Evolutionary conservation across 1,140 invertebrate species (phyloP).

Genomic region (Teleopsis dalmanni): DNA sequence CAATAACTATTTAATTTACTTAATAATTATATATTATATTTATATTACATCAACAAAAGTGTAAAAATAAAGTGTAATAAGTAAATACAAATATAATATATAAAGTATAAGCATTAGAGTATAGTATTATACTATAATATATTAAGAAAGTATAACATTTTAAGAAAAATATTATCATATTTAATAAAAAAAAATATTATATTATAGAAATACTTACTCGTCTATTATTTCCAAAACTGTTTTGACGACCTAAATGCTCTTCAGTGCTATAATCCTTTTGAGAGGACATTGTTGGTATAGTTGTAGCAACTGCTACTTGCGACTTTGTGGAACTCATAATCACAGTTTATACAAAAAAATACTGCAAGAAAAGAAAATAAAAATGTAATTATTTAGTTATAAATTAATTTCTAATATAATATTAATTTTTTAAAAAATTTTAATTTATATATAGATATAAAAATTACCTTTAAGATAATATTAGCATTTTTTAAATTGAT

Average conservation of each 20-base stretch:
- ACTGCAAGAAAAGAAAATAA: conserved; percentile 7
- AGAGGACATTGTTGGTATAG: conserved; percentile 35
- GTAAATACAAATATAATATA: no score
- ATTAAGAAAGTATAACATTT: no score
- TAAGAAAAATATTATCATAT: no score
- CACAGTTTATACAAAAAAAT: conserved; percentile 15
- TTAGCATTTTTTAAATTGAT: no score
- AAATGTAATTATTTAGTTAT: neutral
- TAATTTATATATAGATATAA: neutral
- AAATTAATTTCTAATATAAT: neutral
- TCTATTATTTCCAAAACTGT: conserved; percentile 39
- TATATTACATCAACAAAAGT: no score
- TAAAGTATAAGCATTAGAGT: no score
- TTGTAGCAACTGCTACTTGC: conserved; percentile 44
- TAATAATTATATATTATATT: no score
- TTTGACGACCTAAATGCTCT: conserved; percentile 35
- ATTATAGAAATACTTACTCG: conserved; percentile 27
- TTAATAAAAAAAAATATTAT: no score
- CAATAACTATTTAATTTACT: no score
- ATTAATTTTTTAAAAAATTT: neutral
- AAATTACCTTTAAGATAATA: no score
- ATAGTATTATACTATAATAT: no score
- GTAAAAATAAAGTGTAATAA: no score
- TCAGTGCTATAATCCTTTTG: conserved; percentile 31
- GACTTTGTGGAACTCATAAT: conserved; percentile 46